A percentile compares a stretch with the other conserved stretches of the same genome.
Evolutionary conservation across 2,113 vertebrate genomes (phyloP).

Genomic region (Willisornis vidua): DNA sequence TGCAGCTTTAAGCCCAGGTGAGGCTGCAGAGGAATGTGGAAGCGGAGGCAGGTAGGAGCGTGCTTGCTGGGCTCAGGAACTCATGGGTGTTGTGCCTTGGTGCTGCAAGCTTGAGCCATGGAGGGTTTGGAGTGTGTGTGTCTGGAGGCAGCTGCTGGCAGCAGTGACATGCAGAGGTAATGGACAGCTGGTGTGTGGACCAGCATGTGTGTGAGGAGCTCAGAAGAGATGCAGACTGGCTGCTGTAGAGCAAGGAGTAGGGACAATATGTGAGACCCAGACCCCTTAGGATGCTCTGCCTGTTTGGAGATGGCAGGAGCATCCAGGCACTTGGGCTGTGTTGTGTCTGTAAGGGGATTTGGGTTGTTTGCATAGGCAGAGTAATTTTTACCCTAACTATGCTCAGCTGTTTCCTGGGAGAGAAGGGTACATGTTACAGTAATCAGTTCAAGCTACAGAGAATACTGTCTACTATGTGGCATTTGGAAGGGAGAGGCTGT

Average conservation of each 20-base stretch:
- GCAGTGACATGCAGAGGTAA: not conserved
- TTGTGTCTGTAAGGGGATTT: not conserved
- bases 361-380: not conserved
- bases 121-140: not conserved
- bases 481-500: not conserved
- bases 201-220: not conserved
- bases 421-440: not conserved
- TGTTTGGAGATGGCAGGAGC: not conserved
- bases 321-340: not conserved
- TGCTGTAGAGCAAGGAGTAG: not conserved
- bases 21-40: not conserved
- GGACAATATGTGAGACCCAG: not conserved
- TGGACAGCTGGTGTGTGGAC: not conserved
- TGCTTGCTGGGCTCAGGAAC: not conserved
- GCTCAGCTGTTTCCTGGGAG: not conserved
- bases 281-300: not conserved
- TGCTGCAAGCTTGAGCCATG: fast-evolving
- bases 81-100: not conserved
- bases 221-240: not conserved
- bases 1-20: not conserved
- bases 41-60: not conserved
- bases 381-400: not conserved
- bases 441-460: not conserved
- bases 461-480: not conserved
- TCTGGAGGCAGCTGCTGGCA: not conserved